Conservation (phyloP, 1,140 invertebrate genomes). For the Heterodera carotae region DNA sequence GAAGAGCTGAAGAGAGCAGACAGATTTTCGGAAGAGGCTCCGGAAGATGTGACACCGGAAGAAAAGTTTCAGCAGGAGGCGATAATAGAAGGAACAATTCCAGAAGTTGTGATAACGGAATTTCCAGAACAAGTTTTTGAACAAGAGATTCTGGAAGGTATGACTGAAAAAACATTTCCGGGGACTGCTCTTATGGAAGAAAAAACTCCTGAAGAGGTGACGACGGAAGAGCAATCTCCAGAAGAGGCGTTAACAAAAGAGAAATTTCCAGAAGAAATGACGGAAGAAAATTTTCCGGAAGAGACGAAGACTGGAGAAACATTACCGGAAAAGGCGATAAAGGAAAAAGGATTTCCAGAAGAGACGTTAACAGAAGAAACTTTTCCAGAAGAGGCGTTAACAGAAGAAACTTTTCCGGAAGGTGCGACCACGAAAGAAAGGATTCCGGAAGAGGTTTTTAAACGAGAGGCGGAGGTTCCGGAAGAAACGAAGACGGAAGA, state of each 20-base stretch:
- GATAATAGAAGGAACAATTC: too few species aligned
- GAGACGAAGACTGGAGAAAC: background rate
- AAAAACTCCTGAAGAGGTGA: background rate
- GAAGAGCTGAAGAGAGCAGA: background rate
- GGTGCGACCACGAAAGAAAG: too few species aligned
- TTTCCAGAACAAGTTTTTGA: too few species aligned
- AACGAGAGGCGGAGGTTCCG: background rate
- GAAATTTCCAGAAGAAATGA: background rate
- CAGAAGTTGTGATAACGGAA: too few species aligned
- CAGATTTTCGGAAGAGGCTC: background rate
- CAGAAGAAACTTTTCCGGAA: too few species aligned
- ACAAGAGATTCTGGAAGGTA: too few species aligned
- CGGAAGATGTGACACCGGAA: background rate
- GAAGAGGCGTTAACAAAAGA: background rate
- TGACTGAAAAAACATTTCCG: too few species aligned
- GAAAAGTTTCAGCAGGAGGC: conserved; percentile 1
- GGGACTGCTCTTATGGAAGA: too few species aligned
- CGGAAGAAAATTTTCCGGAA: background rate
- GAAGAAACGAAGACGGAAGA: background rate
- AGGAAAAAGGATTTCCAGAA: background rate
- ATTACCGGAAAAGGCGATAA: background rate
- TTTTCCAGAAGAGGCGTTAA: too few species aligned
- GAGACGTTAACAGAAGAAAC: too few species aligned
- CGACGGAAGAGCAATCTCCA: background rate
- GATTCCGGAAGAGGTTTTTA: too few species aligned